Base-by-base conservation (phyloP, 2,113 vertebrate species). In the Sander lucioperca region DNA sequence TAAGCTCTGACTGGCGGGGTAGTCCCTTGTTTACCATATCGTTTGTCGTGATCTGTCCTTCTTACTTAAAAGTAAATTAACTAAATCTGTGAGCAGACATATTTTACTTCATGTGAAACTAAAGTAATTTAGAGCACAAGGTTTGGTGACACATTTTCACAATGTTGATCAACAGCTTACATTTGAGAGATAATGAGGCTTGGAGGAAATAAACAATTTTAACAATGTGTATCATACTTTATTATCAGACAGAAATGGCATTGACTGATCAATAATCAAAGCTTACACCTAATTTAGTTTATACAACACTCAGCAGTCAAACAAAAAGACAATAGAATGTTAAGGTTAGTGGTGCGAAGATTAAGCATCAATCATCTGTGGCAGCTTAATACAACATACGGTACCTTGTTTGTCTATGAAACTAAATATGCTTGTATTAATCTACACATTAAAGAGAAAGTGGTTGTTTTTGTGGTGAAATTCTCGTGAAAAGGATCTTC, bases 1-100 rank as follows among this genome's bases (percentile, higher is more conserved):
- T 85, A 86, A 91, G 27, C 79, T 70, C 61, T 76, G 76, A 82
- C 72, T 77, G 47, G n/a, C 21, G 4, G 62, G 69, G 70, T 4
- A 77, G 62, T 87, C 74, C 74, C 51, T 48, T 74, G 57, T 80
- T 86, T 11, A 70, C 43, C 50, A 51, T 23, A 23, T 82, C n/a
- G 23, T 48, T 36, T 61, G 51, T 63, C 5, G 9, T 63, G 48
- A 62, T 36, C 47, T 6, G 70, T 48, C 51, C 59, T 19, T 27
- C 51, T 61, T 9, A 57, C 50, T 50, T 64, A 9, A 70, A 65
- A 68, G 23, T 0, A 73, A 14, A 30, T 59, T 16, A 67, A 54
- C 3, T 47, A 50, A 61, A 48, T 39, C 16, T 39, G 9, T 0
- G 5, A 16, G 33, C 33, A 14, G 48, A 36, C 58, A 58, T 39